Percentiles rank a stretch among this genome's conserved stretches.
Evolutionary conservation across 2,113 vertebrate genomes (phyloP).

Genomic region (Petrocephalus zakoni): DNA sequence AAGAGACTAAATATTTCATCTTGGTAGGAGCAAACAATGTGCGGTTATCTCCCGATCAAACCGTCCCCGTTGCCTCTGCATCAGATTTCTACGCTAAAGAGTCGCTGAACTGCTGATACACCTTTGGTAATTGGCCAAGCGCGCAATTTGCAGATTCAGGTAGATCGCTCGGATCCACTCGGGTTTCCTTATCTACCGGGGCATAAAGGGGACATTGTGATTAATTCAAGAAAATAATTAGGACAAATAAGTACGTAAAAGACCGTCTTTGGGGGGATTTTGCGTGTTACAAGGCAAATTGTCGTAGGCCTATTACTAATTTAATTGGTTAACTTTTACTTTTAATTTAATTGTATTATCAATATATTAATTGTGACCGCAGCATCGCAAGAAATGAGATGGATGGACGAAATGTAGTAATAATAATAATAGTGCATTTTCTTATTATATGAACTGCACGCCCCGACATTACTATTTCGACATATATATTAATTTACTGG

Average conservation of each 20-base stretch:
- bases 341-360: background rate
- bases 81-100: conserved; percentile 61
- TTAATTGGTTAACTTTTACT: background rate
- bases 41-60: conserved; percentile 63
- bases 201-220: conserved; percentile 23
- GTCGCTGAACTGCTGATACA: conserved; percentile 57
- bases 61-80: conserved; percentile 54
- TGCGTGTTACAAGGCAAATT: background rate
- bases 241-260: conserved; percentile 23
- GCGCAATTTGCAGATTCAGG: conserved; percentile 50
- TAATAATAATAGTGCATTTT: background rate
- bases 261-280: background rate
- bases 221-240: conserved; percentile 36
- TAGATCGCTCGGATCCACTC: conserved; percentile 38
- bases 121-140: conserved; percentile 55
- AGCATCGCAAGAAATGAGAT: background rate
- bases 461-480: background rate
- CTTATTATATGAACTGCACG: background rate
- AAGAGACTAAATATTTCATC: conserved; percentile 67
- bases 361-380: background rate
- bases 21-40: conserved; percentile 58
- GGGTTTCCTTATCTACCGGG: conserved; percentile 45
- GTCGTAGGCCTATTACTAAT: background rate
- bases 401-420: background rate
- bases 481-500: background rate